Percentiles rank a stretch among this genome's conserved stretches.
phyloP scores from a whole-genome alignment of 1,140 invertebrate species.

The Magallana ariakensis region DNA sequence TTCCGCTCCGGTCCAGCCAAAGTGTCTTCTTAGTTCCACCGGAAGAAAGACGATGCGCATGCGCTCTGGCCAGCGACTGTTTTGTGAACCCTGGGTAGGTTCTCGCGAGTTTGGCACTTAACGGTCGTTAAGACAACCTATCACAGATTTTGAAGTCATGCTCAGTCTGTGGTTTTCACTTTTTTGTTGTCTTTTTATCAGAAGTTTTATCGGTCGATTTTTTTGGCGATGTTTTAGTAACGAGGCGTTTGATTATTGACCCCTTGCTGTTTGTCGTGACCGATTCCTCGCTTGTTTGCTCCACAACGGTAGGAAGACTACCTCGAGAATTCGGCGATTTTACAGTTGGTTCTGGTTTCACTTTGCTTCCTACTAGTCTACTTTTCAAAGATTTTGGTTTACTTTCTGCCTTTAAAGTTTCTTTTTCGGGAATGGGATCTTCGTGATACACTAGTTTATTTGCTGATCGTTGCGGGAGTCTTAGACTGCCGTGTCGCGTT shows the following conservation, averaged over 20 bases:
- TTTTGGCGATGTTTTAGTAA: constrained; percentile 52
- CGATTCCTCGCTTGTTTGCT: constrained; percentile 35
- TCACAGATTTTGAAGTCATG: constrained; percentile 23
- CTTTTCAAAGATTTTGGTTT: constrained; percentile 52
- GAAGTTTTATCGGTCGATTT: constrained; percentile 42
- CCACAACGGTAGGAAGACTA: constrained; percentile 41
- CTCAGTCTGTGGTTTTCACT: constrained; percentile 1
- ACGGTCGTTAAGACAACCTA: constrained; percentile 42
- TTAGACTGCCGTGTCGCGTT: constrained; percentile 48
- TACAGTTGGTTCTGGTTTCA: constrained; percentile 45
- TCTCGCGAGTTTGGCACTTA: constrained; percentile 38
- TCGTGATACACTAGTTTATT: constrained; percentile 44
- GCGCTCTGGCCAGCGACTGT: constrained; percentile 1
- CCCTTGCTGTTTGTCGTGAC: constrained; percentile 39
- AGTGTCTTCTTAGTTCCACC: constrained; percentile 11
- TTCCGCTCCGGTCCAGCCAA: constrained; percentile 24
- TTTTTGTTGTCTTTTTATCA: constrained; percentile 42
- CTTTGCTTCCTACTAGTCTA: constrained; percentile 52
- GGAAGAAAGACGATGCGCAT: constrained; percentile 29
- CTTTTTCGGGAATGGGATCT: neutral
- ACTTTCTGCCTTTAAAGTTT: constrained; percentile 38
- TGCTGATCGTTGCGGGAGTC: constrained; percentile 39
- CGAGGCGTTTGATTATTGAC: constrained; percentile 49
- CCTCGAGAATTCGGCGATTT: constrained; percentile 21
- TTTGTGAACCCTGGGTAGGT: constrained; percentile 20